These are phyloP conservation scores for Chondrosia reniformis DNA, from an alignment of 37 sponge, comb jelly and placozoan species.

Conservation along the genomic window DNA sequence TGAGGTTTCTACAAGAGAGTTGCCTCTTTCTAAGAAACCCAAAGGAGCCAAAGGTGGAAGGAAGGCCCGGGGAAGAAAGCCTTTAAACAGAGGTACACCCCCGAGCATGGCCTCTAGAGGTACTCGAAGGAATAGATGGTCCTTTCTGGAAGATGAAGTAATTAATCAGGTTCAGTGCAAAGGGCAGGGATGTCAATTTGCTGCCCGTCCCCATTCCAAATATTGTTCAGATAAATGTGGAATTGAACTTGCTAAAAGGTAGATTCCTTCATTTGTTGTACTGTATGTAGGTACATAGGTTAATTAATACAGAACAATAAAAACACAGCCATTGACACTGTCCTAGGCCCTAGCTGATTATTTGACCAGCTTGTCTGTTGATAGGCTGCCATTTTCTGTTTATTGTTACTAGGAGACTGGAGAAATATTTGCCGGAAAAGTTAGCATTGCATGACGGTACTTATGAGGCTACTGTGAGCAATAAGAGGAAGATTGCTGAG, in stretches of 20 bases:
- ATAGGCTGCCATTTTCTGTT: too few relatives aligned
- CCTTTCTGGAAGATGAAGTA: background rate
- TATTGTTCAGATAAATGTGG: slow-evolving; percentile 98
- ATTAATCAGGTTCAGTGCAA: slow-evolving; percentile 51
- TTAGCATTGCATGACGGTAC: slow-evolving; percentile 15
- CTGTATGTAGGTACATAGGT: background rate
- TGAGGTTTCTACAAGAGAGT: background rate
- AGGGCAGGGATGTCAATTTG: slow-evolving; percentile 79
- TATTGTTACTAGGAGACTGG: slow-evolving; percentile 61
- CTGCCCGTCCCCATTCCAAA: slow-evolving; percentile 83
- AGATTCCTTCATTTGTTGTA: background rate
- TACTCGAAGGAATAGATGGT: background rate
- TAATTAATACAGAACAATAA: background rate
- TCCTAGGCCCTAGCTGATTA: background rate
- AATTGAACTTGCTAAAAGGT: slow-evolving; percentile 72
- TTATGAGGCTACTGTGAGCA: slow-evolving; percentile 28
- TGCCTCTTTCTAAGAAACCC: background rate
- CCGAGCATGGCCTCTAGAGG: background rate
- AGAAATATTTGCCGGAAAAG: slow-evolving; percentile 39
- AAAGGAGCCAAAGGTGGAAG: background rate
- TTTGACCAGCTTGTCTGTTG: too few relatives aligned
- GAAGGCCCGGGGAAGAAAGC: background rate
- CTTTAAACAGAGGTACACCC: background rate
- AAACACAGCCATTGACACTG: background rate
- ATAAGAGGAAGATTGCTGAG: slow-evolving; percentile 54